phyloP scores from a whole-genome alignment of 2,113 vertebrate species.

The Caretta caretta region DNA sequence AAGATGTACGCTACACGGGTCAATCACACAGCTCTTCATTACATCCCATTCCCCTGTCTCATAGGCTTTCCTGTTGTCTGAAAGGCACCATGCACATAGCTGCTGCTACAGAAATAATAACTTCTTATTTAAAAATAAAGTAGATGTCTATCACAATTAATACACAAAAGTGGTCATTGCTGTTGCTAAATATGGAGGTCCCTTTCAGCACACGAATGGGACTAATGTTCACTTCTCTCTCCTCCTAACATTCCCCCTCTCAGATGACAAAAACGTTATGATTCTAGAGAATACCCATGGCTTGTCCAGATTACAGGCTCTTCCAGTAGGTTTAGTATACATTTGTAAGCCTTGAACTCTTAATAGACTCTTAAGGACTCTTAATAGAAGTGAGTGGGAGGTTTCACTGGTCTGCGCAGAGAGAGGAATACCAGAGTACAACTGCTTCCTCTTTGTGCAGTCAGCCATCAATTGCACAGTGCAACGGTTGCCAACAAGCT shows the following conservation, averaged over 20 bases:
- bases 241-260: not conserved
- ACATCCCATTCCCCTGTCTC: not conserved
- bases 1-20: not conserved
- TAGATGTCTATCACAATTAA: not conserved
- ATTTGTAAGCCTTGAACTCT: fast-evolving
- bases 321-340: not conserved
- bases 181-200: not conserved
- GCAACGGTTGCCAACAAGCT: not conserved
- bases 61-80: not conserved
- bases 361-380: not conserved
- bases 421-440: not conserved
- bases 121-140: not conserved
- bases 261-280: not conserved
- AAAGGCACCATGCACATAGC: not conserved
- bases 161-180: not conserved
- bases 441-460: not conserved
- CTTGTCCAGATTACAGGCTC: not conserved
- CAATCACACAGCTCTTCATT: not conserved
- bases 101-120: not conserved
- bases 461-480: fast-evolving
- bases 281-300: not conserved
- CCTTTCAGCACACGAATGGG: not conserved
- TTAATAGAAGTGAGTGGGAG: not conserved
- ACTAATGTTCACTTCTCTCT: not conserved
- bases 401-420: not conserved